Evolutionary conservation across 2,113 vertebrate genomes (phyloP).

Genomic region (Stegastes partitus): DNA sequence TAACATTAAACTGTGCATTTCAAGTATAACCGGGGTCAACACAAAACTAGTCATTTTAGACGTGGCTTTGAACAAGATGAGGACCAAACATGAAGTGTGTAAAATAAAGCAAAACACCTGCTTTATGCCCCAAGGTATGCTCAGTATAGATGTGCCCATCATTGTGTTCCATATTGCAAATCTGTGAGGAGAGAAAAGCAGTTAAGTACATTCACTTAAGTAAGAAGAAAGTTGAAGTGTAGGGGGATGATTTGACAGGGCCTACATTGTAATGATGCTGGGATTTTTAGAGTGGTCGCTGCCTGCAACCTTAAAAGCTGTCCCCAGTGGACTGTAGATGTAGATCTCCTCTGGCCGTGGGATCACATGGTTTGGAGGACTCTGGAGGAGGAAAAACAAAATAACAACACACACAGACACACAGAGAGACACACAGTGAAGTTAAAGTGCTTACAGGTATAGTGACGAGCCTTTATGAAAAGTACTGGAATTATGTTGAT

Average conservation of each 20-base stretch:
- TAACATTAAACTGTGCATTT: not conserved
- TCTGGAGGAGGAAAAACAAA: conserved; percentile 84
- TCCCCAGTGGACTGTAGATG: conserved; percentile 95
- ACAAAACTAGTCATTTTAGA: not conserved
- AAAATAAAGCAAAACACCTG: conserved; percentile 87
- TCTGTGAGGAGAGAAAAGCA: conserved; percentile 78
- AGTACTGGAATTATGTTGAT: too few species aligned
- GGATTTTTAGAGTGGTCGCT: conserved; percentile 90
- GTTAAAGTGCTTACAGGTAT: too few species aligned
- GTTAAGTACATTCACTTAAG: not conserved
- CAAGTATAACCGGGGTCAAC: not conserved
- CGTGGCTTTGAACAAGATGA: not conserved
- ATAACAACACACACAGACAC: not conserved
- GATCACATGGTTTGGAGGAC: conserved; percentile 96
- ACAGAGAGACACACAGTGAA: not conserved
- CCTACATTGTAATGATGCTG: conserved; percentile 97
- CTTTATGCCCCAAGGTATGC: conserved; percentile 98
- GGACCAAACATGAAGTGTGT: not conserved
- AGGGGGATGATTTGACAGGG: conserved; percentile 7
- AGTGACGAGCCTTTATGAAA: too few species aligned
- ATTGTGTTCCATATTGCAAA: conserved; percentile 99
- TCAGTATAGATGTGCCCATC: conserved; percentile 99
- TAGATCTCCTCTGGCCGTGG: conserved; percentile 92
- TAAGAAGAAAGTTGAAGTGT: not conserved
- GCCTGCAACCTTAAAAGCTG: conserved; percentile 90